Evolutionary conservation across 30 jellyfish, hydroid and myxozoan genomes (phyloP), one percentile per base, ranked within the genome.

Genomic region (Aurelia sp.): DNA sequence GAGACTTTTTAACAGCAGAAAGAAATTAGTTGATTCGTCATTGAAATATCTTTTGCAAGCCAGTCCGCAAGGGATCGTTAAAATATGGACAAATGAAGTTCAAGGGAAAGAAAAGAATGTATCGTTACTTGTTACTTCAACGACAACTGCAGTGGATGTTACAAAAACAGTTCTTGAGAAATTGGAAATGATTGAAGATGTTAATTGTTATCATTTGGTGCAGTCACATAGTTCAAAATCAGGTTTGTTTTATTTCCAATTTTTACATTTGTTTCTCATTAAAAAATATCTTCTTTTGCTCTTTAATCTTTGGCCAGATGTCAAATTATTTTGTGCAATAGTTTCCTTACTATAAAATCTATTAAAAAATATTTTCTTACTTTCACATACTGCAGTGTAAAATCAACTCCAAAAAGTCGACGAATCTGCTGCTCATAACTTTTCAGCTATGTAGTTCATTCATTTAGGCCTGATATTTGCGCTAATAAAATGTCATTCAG

Each of bases 31-130:
- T 19, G 96, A 92, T 51, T 77, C 96, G 7, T 72, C 96, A 13
- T 47, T 85, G 76, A 78, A 86, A 58, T 82, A 77, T 53, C 76
- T 91, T 20, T 33, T 84, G 67, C 96, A 85, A 86, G 59, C 94
- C 8, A 80, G 90, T 53, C 98, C 98, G 8, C 98, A 91, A 60
- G 95, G 95, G 16, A 58, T 86, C 2, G 80, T 86, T 22, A 86
- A 68, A 57, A 68, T 86, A 20, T 71, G 76, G 68, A 78, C 90
- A 52, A 61, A 17, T 57, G 76, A 58, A 13, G 15, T 59, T 22
- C 63, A 67, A n/a, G 80, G 38, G 6, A 81, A 50, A 17, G 81
- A 38, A 5, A 13, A 57, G 22, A 53, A 51, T 52, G 88, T 84
- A 12, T 57, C 95, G 0, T 52, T 86, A 58, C 79, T 86, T 61